Conservation (phyloP, 2,113 vertebrate genomes). For the Nestor notabilis region DNA sequence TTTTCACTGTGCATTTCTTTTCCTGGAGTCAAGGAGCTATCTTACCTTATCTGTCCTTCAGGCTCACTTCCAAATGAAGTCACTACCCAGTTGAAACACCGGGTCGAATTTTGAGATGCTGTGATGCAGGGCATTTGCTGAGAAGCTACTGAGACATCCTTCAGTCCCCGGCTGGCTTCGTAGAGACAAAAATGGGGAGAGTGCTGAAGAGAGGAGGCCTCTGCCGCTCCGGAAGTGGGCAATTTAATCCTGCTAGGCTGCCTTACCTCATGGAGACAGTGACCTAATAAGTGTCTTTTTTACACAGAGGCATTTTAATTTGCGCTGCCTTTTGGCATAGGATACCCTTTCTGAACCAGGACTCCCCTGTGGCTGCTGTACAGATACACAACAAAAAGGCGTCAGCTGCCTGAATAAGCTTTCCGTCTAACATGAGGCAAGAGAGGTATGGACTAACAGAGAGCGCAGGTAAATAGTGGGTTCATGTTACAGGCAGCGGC, state of each 20-base stretch:
- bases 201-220: neutral
- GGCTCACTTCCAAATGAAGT: neutral
- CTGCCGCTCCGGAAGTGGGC: neutral
- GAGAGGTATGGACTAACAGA: neutral
- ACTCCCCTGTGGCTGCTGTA: neutral
- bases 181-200: neutral
- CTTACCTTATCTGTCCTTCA: neutral
- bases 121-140: neutral
- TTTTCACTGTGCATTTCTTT: neutral
- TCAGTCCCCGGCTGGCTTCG: neutral
- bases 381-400: neutral
- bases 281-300: neutral
- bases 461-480: neutral
- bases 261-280: neutral
- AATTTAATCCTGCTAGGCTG: neutral
- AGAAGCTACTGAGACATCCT: neutral
- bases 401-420: neutral
- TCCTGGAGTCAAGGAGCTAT: neutral
- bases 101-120: neutral
- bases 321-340: neutral
- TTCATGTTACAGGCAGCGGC: neutral
- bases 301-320: neutral
- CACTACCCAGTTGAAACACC: neutral
- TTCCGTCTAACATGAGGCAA: neutral
- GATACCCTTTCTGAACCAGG: neutral